These are phyloP conservation scores for Psammodynastes pulverulentus DNA, from an alignment of 2,113 vertebrate species.

Conservation along the genomic window DNA sequence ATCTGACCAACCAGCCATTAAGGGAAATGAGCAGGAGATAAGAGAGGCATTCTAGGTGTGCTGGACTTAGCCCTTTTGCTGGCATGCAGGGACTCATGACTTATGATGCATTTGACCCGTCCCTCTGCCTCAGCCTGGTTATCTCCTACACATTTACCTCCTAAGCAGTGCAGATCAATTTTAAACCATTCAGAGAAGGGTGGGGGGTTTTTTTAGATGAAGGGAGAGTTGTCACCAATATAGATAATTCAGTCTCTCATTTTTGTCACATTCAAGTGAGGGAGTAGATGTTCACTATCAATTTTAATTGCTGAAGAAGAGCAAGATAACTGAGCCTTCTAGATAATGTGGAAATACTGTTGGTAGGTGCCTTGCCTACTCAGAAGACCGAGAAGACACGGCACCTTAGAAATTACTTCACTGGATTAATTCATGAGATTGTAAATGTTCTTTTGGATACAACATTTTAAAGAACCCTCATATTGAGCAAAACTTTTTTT, in stretches of 20 bases:
- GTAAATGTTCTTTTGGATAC: neutral
- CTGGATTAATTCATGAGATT: neutral
- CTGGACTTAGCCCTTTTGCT: too few species aligned
- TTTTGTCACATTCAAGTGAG: neutral
- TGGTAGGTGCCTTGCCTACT: neutral
- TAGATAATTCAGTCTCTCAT: neutral
- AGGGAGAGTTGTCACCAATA: neutral
- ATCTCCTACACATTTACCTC: neutral
- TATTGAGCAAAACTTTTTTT: neutral
- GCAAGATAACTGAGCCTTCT: neutral
- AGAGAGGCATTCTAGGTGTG: too few species aligned
- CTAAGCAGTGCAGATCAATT: neutral
- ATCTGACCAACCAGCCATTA: neutral
- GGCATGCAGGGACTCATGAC: too few species aligned
- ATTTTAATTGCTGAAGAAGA: neutral
- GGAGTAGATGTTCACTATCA: neutral
- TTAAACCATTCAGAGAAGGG: neutral
- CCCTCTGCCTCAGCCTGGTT: neutral
- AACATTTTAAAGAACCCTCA: neutral
- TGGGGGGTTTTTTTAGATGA: neutral
- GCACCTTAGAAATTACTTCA: neutral
- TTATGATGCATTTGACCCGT: too few species aligned
- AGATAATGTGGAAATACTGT: neutral
- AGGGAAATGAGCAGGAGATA: neutral
- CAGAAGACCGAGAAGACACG: neutral